phyloP scores from a whole-genome alignment of 2,888 invertebrate species.

The Trichogramma evanescens region DNA sequence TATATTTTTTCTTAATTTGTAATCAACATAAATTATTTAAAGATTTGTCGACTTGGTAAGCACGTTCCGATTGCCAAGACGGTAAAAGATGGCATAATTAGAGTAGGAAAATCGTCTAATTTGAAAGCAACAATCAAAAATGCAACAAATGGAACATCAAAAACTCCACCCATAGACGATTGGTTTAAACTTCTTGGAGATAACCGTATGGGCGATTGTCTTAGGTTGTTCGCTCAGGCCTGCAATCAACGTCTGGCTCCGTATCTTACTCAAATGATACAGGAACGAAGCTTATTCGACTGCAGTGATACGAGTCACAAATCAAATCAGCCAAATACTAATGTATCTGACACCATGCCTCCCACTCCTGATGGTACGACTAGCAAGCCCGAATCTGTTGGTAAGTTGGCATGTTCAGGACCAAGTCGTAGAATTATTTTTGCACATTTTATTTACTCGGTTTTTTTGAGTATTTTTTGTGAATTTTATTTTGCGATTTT shows the following conservation, averaged over 20 bases:
- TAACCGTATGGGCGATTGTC: constrained; percentile 71
- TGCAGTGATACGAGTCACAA: constrained; percentile 51
- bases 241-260: constrained; percentile 71
- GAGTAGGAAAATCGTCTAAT: constrained; percentile 65
- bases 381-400: constrained; percentile 39
- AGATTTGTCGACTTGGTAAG: constrained; percentile 82
- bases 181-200: constrained; percentile 83
- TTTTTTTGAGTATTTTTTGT: neutral
- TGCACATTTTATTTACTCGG: neutral
- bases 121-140: constrained; percentile 44
- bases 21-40: constrained; percentile 18
- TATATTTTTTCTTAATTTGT: neutral
- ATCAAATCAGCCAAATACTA: constrained; percentile 45
- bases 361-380: constrained; percentile 44
- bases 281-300: constrained; percentile 68
- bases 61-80: constrained; percentile 85
- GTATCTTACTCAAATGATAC: constrained; percentile 65
- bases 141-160: too few species aligned
- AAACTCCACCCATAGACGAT: constrained; percentile 59
- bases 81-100: constrained; percentile 78
- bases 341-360: constrained; percentile 49
- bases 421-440: neutral
- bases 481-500: neutral
- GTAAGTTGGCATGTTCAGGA: constrained; percentile 24
- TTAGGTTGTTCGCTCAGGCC: constrained; percentile 81